Percentiles rank a stretch among this genome's conserved stretches.
These are phyloP conservation scores for Hetaerina titia DNA, from an alignment of 2,888 invertebrate species.

Conservation along the genomic window DNA sequence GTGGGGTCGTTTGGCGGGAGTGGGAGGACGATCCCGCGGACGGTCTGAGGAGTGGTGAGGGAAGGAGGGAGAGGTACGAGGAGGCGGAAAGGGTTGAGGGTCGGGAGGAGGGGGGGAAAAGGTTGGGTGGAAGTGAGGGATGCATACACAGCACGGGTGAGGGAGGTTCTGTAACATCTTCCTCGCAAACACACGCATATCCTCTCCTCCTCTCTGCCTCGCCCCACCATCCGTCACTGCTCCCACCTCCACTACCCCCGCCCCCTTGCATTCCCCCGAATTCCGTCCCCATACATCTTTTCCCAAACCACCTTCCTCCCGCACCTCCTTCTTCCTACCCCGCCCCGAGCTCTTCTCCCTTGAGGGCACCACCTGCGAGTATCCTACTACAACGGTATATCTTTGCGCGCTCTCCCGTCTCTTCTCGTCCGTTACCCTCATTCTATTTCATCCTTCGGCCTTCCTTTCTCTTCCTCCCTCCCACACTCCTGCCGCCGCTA, in stretches of 20 bases:
- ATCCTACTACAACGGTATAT: not conserved
- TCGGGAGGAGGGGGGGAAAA: not conserved
- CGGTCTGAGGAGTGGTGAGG: not conserved
- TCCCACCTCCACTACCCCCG: not conserved
- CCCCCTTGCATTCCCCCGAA: not conserved
- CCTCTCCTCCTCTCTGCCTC: not conserved
- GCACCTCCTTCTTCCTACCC: not conserved
- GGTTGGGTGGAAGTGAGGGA: not conserved
- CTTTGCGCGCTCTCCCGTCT: not conserved
- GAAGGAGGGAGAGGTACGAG: not conserved
- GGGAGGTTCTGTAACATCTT: not conserved
- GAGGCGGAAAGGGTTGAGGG: not conserved
- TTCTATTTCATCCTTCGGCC: not conserved
- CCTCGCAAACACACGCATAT: not conserved
- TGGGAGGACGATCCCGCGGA: not conserved
- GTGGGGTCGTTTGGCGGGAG: not conserved
- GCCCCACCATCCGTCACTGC: not conserved
- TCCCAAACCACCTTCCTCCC: not conserved
- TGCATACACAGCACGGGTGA: not conserved
- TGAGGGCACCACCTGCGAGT: not conserved
- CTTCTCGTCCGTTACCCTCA: not conserved
- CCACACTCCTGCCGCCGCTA: too few species aligned
- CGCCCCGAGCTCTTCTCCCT: not conserved
- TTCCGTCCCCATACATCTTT: slow-evolving; percentile 12
- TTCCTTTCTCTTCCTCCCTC: not conserved